Evolutionary conservation across 2,113 vertebrate genomes (phyloP).

Genomic region (Paratilapia polleni): DNA sequence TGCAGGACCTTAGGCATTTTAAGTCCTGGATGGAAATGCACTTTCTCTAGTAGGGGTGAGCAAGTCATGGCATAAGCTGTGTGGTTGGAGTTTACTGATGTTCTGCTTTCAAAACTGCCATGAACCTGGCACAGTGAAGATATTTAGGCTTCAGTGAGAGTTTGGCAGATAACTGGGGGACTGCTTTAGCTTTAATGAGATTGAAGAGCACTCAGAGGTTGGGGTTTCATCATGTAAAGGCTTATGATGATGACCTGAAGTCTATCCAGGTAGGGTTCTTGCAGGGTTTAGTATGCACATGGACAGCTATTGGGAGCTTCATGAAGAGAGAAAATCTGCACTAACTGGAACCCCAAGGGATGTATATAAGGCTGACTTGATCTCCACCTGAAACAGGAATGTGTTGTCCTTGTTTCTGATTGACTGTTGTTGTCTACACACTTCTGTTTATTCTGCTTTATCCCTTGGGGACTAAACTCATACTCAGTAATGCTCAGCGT

Average conservation of each 20-base stretch:
- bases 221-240: not conserved
- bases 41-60: not conserved
- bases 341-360: not conserved
- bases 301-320: not conserved
- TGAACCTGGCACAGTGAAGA: not conserved
- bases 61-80: fast-evolving
- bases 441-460: not conserved
- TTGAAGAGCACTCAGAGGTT: not conserved
- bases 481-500: not conserved
- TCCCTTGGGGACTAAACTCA: not conserved
- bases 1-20: fast-evolving
- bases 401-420: constrained; percentile 8
- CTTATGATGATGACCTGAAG: not conserved
- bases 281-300: not conserved
- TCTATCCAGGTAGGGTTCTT: not conserved
- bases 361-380: not conserved
- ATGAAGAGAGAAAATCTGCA: not conserved
- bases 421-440: constrained; percentile 7
- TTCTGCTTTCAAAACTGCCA: not conserved
- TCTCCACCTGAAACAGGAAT: not conserved
- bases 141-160: not conserved
- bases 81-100: not conserved
- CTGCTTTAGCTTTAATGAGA: not conserved
- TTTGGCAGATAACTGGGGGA: not conserved
- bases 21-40: fast-evolving